Evolutionary conservation across 2,797 vertebrate species (phyloP).

Genomic region (Telmatherina bonti): DNA sequence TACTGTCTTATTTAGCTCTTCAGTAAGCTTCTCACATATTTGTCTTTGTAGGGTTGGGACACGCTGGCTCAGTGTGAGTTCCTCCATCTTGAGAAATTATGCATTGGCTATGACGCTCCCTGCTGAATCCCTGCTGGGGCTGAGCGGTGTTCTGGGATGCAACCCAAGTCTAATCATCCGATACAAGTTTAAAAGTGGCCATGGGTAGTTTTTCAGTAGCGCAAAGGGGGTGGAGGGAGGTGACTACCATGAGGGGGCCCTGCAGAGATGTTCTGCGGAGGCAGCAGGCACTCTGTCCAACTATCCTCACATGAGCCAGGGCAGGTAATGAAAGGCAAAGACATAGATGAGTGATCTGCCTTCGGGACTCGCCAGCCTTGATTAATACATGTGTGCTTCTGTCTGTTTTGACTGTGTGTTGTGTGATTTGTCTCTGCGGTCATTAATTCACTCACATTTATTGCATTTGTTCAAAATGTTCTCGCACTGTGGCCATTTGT

Average conservation of each 20-base stretch:
- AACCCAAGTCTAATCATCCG: conserved; percentile 80
- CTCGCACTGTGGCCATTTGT: conserved; percentile 11
- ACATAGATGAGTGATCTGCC: conserved; percentile 60
- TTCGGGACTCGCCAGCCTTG: conserved; percentile 48
- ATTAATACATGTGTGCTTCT: conserved; percentile 53
- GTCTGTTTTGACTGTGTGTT: conserved; percentile 35
- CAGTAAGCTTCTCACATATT: conserved; percentile 68
- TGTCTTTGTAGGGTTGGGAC: conserved; percentile 66
- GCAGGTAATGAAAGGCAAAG: conserved; percentile 69
- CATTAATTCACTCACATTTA: conserved; percentile 45
- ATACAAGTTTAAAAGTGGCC: conserved; percentile 79
- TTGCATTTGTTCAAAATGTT: conserved; percentile 31
- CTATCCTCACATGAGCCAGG: conserved; percentile 49
- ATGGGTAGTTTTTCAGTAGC: conserved; percentile 63
- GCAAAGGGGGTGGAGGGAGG: conserved; percentile 26
- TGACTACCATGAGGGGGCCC: conserved; percentile 55
- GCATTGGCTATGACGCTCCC: conserved; percentile 75
- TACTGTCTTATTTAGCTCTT: conserved; percentile 64
- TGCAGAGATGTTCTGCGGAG: conserved; percentile 59
- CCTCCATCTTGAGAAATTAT: conserved; percentile 79
- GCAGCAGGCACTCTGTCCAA: conserved; percentile 42
- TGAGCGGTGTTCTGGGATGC: conserved; percentile 75
- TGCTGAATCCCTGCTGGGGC: conserved; percentile 77
- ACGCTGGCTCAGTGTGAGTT: conserved; percentile 76
- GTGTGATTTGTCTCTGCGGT: conserved; percentile 44